phyloP scores from a whole-genome alignment of 2,113 vertebrate genomes.

The Ammodytes dubius region DNA sequence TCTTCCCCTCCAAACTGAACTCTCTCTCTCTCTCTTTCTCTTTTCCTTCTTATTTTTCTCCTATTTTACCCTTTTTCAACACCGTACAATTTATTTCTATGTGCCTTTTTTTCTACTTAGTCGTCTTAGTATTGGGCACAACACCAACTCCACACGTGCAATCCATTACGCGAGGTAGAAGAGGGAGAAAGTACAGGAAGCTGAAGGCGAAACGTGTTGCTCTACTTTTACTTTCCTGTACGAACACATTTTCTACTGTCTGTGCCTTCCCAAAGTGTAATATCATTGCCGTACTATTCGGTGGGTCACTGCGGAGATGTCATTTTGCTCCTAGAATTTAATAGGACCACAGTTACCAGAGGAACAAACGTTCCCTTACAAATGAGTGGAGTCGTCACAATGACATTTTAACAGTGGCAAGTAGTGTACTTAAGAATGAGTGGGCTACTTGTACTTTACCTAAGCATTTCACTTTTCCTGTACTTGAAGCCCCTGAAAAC shows the following conservation, averaged over 20 bases:
- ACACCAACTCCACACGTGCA: constrained; percentile 77
- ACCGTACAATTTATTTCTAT: constrained; percentile 31
- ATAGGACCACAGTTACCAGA: not conserved
- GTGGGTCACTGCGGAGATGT: not conserved
- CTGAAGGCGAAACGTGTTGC: constrained; percentile 72
- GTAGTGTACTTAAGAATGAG: not conserved
- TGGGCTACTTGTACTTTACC: not conserved
- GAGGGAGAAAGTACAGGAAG: constrained; percentile 79
- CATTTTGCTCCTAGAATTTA: not conserved
- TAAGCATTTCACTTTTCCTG: not conserved
- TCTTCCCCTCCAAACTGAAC: constrained; percentile 42
- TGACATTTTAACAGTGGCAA: not conserved
- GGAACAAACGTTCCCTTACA: not conserved
- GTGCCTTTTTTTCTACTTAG: constrained; percentile 53
- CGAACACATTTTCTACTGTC: constrained; percentile 44
- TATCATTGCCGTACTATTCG: constrained; percentile 6
- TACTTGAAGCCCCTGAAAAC: not conserved
- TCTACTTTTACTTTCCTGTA: constrained; percentile 75
- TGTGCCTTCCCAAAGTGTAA: constrained; percentile 17
- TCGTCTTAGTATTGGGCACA: constrained; percentile 46
- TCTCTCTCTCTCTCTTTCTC: constrained; percentile 1
- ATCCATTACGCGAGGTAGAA: constrained; percentile 81
- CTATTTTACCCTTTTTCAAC: constrained; percentile 10
- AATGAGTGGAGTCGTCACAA: not conserved
- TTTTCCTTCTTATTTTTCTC: constrained; percentile 25